Evolutionary conservation across 2,888 invertebrate genomes (phyloP), one percentile per base, ranked within the genome.

Genomic region (Sisyra terminalis): DNA sequence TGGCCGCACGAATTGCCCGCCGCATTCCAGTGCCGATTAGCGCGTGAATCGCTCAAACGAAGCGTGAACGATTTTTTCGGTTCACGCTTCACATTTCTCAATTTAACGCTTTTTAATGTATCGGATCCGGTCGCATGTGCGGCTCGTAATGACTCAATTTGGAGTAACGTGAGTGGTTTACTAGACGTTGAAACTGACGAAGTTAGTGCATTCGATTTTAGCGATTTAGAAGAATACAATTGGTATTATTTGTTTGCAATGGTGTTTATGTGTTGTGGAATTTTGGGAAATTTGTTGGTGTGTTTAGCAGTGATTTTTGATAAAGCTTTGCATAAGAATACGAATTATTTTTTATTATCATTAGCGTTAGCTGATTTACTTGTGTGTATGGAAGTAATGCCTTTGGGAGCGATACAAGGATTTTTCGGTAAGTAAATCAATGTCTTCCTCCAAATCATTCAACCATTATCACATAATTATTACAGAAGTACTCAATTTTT

Each of bases 301-400:
- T 93, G 93, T 61, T 68, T 94, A 55, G 93, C 94, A 1, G 89
- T 96, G 51, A 81, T 82, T 47, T 68, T 89, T 56, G 94, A 96
- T 66, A 77, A 85, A 47, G 73, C 85, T 53, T 66, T 94, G 47
- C 93, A 94, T 64, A 94, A 90, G 63, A 87, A 90, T 49, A 94
- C 94, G 48, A 96, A 94, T 66, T 93, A 93, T 65, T 94, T 94
- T 62, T 71, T 94, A 47, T 70, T 93, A 53, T 93, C 93, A 15
- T 64, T 96, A 59, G 92, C 93, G 36, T 82, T 93, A 43, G 93
- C 94, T 42, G 94, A 96, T 66, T 69, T 94, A 45, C 70, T 94
- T 47, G 93, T 94, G 57, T 90, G 89, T 55, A 65, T 90, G 48
- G 83, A 93, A 56, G 94, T 94, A 44, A 96, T 96, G 94, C 94